Base-by-base conservation (phyloP, 2,797 vertebrate species). In the Pelochelys cantorii region DNA sequence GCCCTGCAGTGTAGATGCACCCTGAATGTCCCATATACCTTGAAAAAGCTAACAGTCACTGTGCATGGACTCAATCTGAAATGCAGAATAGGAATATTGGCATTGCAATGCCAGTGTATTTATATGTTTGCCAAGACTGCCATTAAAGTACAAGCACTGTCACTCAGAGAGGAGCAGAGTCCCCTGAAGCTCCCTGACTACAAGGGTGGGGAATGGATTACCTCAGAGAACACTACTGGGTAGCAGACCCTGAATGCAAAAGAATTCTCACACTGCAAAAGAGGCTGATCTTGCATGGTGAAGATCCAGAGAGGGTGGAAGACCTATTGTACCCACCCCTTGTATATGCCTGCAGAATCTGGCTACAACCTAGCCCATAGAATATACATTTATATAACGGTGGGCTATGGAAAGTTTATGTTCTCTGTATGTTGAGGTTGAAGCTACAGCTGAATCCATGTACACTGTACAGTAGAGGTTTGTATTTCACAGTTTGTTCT, bases 401-500 rank as follows among this genome's bases (percentile, higher is more conserved):
- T 15, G 74, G 23, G 37, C 74, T 48, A 23, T 25, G 37, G 12
- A 74, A 75, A 4, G 17, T 22, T 68, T 68, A 68, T 68, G 18
- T 65, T 83, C 74, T 48, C 79, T 56, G 29, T 22, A 68, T 74
- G n/a, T 57, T 60, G 75, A 42, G 85, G 37, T 5, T 42, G 54
- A 17, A 60, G 80, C 31, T 53, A 3, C 3, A 0, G 0, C 53
- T 87, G 52, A 0, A 0, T 81, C 65, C 31, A n/a, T 5, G 62
- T 65, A 18, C 31, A 79, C 27, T 34, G 52, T 48, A 37, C 31
- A 74, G 27, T 14, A 48, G 48, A 23, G 25, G 4, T 74, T 56
- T 60, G 29, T 54, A 22, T 84, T 86, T 79, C 83, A 8, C 5
- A 54, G 18, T 5, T 2, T 80, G 4, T 75, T 87, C 55, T 71